Base-by-base conservation (phyloP, 2,888 invertebrate species). In the Nomada ruficornis region DNA sequence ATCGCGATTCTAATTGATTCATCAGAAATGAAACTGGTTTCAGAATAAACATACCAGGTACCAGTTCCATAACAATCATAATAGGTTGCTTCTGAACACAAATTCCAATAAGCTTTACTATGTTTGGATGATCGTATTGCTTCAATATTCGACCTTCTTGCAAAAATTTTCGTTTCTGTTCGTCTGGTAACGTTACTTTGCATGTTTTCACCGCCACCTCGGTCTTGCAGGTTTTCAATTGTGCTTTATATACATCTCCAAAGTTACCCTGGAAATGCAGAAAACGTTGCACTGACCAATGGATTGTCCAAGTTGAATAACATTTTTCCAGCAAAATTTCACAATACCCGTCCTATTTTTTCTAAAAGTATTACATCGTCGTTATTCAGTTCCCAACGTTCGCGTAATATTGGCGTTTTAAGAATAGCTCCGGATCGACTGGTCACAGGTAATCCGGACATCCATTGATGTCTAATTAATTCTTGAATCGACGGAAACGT, bases 31-130 rank as follows among this genome's bases (percentile, higher is more conserved):
- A 36, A 9, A 62, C 42, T 62, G 44, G 26, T 63, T 55, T 50
- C 59, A 26, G n/a, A 11, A 2, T 50, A 11, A 55, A 78, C 91
- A 92, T 93, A 97, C 97, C 97, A 88, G 97, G 96, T 63, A 99
- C 99, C 82, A 98, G 95, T 94, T 99, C 99, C 99, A 99, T 99
- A 50, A 99, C 98, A 91, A 99, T 99, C 98, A 99, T 99, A 77
- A 99, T 98, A 0, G 99, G 99, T 91, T 99, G 98, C 92, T 98
- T 98, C 94, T 99, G 99, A 84, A 99, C 99, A 90, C 99, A 99
- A 89, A 99, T 99, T 44, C 99, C 99, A 89, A 99, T 98, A 55
- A 99, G 96, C 92, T 98, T 96, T 54, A 99, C 99, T 86, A 99
- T 98, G 94, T 99, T 99, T 0, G 98, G 98, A 94, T 99, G 99